Conservation (phyloP, 1,140 invertebrate species). For the Drosophila seguyi region DNA sequence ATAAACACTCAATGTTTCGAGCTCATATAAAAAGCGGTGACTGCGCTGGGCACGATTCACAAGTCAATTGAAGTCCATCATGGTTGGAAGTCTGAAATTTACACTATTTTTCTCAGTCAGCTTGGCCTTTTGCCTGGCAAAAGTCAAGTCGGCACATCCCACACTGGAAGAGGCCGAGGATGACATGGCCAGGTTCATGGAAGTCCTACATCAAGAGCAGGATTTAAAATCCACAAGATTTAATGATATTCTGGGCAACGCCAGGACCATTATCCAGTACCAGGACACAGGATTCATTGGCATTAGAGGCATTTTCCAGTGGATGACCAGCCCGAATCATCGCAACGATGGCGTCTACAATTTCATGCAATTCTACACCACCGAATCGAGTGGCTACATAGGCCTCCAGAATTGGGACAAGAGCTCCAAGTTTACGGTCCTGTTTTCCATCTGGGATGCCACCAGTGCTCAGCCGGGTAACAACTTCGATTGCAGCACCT, state of each 20-base stretch:
- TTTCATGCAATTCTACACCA: constrained; percentile 36
- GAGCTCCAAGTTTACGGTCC: constrained; percentile 34
- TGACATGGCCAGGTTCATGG: constrained; percentile 27
- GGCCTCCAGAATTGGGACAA: constrained; percentile 39
- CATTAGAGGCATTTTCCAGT: constrained; percentile 31
- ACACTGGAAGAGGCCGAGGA: constrained; percentile 25
- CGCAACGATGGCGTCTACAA: constrained; percentile 42
- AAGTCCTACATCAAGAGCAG: constrained; percentile 15
- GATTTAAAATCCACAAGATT: neutral
- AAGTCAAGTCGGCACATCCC: neutral
- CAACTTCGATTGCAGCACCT: constrained; percentile 29
- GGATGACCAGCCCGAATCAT: constrained; percentile 30
- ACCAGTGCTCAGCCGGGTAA: constrained; percentile 1
- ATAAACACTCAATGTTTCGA: constrained; percentile 11
- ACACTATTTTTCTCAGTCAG: neutral
- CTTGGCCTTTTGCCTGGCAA: neutral
- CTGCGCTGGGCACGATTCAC: neutral
- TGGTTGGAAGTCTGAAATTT: constrained; percentile 1
- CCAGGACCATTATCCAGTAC: constrained; percentile 23
- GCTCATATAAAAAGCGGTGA: constrained; percentile 1
- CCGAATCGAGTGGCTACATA: constrained; percentile 35
- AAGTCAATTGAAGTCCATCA: constrained; percentile 22
- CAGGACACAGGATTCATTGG: constrained; percentile 27
- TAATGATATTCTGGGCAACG: constrained; percentile 36
- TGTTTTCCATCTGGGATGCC: constrained; percentile 46